These are phyloP conservation scores for Branchinecta lynchi DNA, from an alignment of 1,140 invertebrate genomes.

Conservation along the genomic window DNA sequence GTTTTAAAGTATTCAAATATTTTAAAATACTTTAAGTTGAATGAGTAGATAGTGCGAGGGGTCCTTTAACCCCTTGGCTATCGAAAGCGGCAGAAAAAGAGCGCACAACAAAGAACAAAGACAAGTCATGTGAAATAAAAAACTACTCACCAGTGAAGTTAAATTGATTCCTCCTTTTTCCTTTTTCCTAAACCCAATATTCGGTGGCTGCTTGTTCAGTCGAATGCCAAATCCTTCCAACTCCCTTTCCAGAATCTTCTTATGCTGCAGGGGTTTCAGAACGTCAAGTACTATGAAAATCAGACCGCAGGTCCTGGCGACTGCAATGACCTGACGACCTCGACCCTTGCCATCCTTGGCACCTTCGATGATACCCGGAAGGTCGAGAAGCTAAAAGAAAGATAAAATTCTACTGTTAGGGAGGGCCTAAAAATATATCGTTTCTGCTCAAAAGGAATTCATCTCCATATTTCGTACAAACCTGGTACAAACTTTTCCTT, in stretches of 20 bases:
- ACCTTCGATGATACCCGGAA: slow-evolving; percentile 99
- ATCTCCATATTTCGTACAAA: too few species aligned
- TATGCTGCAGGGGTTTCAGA: slow-evolving; percentile 90
- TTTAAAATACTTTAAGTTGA: too few species aligned
- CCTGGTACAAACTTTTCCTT: too few species aligned
- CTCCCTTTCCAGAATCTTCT: slow-evolving; percentile 90
- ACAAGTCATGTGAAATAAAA: slow-evolving; percentile 7
- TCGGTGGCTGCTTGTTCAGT: slow-evolving; percentile 91
- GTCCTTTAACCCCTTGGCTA: too few species aligned
- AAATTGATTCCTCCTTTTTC: slow-evolving; percentile 94
- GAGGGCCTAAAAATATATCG: not conserved
- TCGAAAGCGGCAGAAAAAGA: too few species aligned
- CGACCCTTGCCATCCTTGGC: slow-evolving; percentile 98
- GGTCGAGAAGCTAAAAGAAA: slow-evolving; percentile 65
- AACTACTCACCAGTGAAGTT: slow-evolving; percentile 52
- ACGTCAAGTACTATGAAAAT: slow-evolving; percentile 98
- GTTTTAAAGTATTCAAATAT: too few species aligned
- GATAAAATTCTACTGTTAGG: slow-evolving; percentile 7
- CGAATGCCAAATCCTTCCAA: slow-evolving; percentile 96
- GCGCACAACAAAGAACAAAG: not conserved
- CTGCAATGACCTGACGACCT: slow-evolving; percentile 97
- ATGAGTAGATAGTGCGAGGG: too few species aligned
- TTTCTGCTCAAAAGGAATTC: not conserved
- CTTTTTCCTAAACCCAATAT: slow-evolving; percentile 90
- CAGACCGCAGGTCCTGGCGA: slow-evolving; percentile 91